Percentiles rank a stretch among this genome's conserved stretches.
Conservation (phyloP, 2,113 vertebrate species). For the Micronisus gabar region DNA sequence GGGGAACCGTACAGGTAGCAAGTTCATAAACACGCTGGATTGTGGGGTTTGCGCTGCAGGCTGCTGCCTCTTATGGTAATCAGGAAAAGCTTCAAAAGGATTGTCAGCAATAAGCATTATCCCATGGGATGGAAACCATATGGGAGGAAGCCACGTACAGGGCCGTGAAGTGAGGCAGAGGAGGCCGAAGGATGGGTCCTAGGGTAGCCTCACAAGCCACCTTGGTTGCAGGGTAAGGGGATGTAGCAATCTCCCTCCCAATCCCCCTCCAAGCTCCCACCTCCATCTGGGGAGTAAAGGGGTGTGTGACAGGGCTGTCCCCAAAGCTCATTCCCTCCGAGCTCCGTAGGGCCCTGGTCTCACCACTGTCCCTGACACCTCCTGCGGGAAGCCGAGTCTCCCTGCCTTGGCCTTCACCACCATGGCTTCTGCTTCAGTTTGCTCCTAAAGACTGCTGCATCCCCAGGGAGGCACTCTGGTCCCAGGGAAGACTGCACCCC, state of each 20-base stretch:
- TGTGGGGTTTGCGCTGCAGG: not conserved
- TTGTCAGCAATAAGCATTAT: not conserved
- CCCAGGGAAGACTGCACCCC: not conserved
- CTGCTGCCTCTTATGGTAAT: not conserved
- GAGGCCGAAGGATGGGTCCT: not conserved
- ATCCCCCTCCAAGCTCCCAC: too few species aligned
- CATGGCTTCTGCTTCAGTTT: not conserved
- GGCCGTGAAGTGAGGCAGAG: not conserved
- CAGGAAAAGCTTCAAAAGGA: constrained; percentile 7
- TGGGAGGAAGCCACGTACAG: not conserved
- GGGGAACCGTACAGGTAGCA: not conserved
- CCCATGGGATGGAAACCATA: not conserved
- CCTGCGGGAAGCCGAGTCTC: not conserved
- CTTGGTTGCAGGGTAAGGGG: not conserved
- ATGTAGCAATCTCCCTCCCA: not conserved
- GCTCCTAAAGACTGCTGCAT: not conserved
- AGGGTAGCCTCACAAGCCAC: not conserved
- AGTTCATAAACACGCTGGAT: not conserved
- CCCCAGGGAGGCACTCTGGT: accelerated
- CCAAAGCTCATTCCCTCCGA: not conserved
- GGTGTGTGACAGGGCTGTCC: not conserved
- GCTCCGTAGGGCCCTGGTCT: not conserved
- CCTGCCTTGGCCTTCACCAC: not conserved
- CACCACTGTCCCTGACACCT: not conserved
- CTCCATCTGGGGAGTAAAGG: not conserved